Percentiles rank a stretch among this genome's conserved stretches.
phyloP scores from a whole-genome alignment of 2,113 vertebrate species.

The Scomber colias region DNA sequence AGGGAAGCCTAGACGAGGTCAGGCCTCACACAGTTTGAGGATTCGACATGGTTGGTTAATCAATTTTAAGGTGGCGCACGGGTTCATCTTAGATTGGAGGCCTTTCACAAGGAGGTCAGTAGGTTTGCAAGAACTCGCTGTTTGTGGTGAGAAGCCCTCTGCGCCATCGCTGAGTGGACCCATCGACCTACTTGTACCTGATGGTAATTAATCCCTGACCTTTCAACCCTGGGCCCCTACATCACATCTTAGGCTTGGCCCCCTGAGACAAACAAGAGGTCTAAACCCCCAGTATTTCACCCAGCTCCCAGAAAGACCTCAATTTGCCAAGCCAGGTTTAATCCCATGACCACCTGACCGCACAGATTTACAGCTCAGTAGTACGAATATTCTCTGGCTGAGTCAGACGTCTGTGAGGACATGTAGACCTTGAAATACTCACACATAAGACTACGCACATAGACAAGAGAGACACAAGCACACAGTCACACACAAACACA shows the following conservation, averaged over 20 bases:
- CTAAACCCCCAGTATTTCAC: slow-evolving; percentile 39
- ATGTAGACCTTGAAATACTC: slow-evolving; percentile 17
- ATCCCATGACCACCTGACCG: slow-evolving; percentile 56
- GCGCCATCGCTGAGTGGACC: slow-evolving; percentile 32
- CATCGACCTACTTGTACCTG: slow-evolving; percentile 46
- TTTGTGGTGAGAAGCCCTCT: slow-evolving; percentile 26
- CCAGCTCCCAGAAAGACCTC: slow-evolving; percentile 25
- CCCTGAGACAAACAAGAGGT: slow-evolving; percentile 28
- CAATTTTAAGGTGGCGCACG: slow-evolving; percentile 36
- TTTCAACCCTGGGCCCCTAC: slow-evolving; percentile 45
- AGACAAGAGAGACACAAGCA: slow-evolving; percentile 17
- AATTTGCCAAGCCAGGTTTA: slow-evolving; percentile 23
- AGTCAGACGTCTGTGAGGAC: slow-evolving; percentile 42
- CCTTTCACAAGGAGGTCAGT: slow-evolving; percentile 54
- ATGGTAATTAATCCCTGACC: slow-evolving; percentile 65
- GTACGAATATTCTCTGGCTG: slow-evolving; percentile 31
- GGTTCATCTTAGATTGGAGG: slow-evolving; percentile 29
- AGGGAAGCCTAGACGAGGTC: slow-evolving; percentile 36
- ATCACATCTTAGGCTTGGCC: slow-evolving; percentile 27
- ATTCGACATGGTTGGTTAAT: slow-evolving; percentile 53
- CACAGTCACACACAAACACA: slow-evolving; percentile 21
- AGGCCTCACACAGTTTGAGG: slow-evolving; percentile 22
- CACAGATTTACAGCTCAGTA: slow-evolving; percentile 48
- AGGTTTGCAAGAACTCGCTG: slow-evolving; percentile 42
- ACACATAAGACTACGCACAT: slow-evolving; percentile 3